Evolutionary conservation across 2,888 invertebrate species (phyloP).

Genomic region (Drosophila paramelanica): DNA sequence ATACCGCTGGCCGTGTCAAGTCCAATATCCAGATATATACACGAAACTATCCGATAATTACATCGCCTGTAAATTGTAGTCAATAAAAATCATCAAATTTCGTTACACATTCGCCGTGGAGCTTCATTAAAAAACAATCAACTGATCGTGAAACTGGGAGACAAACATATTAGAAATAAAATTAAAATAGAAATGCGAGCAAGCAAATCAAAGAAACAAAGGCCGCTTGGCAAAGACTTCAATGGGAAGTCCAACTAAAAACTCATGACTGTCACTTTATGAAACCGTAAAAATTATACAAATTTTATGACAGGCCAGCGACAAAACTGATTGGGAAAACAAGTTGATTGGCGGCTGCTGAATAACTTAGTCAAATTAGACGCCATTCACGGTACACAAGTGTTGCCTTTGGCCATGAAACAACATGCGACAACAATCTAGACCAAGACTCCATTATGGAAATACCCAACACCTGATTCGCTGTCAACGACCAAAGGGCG

Average conservation of each 20-base stretch:
- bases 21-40: constrained; percentile 32
- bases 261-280: constrained; percentile 72
- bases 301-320: constrained; percentile 73
- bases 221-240: constrained; percentile 17
- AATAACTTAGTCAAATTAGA: constrained; percentile 74
- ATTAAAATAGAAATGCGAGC: constrained; percentile 71
- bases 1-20: constrained; percentile 30
- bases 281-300: constrained; percentile 76
- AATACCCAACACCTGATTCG: constrained; percentile 76
- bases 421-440: constrained; percentile 30
- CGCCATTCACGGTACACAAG: constrained; percentile 61
- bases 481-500: constrained; percentile 46
- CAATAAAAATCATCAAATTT: constrained; percentile 76
- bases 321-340: constrained; percentile 77
- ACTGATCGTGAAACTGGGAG: constrained; percentile 10
- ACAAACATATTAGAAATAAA: constrained; percentile 26
- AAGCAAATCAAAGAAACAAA: constrained; percentile 70
- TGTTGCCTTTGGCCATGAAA: constrained; percentile 44
- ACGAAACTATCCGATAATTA: constrained; percentile 57
- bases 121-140: constrained; percentile 77
- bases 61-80: constrained; percentile 60
- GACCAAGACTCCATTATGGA: constrained; percentile 55
- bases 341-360: constrained; percentile 69
- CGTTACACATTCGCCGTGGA: constrained; percentile 68
- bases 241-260: constrained; percentile 62